These are phyloP conservation scores for Gopherus flavomarginatus DNA, from an alignment of 2,113 vertebrate species.

Conservation along the genomic window DNA sequence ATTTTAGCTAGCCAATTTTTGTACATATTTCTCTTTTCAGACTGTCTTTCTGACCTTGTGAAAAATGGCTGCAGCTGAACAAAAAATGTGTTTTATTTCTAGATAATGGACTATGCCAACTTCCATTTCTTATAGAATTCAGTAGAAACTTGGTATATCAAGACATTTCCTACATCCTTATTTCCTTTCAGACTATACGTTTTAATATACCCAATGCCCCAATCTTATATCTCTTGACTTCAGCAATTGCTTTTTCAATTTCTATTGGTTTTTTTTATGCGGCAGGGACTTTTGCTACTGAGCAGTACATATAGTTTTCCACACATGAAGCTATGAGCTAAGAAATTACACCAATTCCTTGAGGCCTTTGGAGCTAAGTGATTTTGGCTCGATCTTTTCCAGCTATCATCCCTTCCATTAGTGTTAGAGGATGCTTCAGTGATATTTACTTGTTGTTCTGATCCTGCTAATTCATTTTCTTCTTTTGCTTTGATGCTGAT, in stretches of 20 bases:
- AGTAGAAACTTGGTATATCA: slow-evolving; percentile 44
- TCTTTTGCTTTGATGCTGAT: slow-evolving; percentile 19
- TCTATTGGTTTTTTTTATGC: slow-evolving; percentile 52
- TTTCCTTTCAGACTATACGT: slow-evolving; percentile 43
- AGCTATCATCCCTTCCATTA: slow-evolving; percentile 69
- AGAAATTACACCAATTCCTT: slow-evolving; percentile 70
- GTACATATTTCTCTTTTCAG: slow-evolving; percentile 58
- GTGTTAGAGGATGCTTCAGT: slow-evolving; percentile 55
- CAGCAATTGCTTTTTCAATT: slow-evolving; percentile 67
- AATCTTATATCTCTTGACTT: slow-evolving; percentile 53
- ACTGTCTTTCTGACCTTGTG: slow-evolving; percentile 68
- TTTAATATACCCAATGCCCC: slow-evolving; percentile 41
- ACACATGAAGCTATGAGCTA: slow-evolving; percentile 56
- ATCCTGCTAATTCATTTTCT: slow-evolving; percentile 27
- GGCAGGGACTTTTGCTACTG: slow-evolving; percentile 42
- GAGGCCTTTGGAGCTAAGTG: slow-evolving; percentile 62
- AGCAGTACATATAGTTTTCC: slow-evolving; percentile 69
- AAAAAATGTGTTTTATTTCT: slow-evolving; percentile 72
- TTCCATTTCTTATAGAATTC: slow-evolving; percentile 74
- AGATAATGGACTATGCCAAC: slow-evolving; percentile 74
- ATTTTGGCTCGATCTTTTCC: slow-evolving; percentile 61
- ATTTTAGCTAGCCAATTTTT: slow-evolving; percentile 55
- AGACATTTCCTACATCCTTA: slow-evolving; percentile 67
- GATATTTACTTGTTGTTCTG: slow-evolving; percentile 60
- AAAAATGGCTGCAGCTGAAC: slow-evolving; percentile 74